Conservation (phyloP, 2,888 invertebrate genomes). For the Hirtodrosophila trivittata region DNA sequence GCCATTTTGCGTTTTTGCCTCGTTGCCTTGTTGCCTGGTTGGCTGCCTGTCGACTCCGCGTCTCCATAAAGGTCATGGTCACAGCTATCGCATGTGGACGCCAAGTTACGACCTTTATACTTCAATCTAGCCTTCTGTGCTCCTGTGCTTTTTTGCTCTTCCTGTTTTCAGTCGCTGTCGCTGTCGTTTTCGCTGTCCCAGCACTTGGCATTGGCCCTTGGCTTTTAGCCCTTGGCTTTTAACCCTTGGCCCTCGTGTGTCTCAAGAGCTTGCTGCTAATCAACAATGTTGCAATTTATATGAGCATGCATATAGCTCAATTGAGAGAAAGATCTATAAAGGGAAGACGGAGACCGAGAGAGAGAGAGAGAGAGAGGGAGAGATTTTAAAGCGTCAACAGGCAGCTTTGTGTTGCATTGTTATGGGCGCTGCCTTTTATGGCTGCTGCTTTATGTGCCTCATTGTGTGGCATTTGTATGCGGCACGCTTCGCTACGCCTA, state of each 20-base stretch:
- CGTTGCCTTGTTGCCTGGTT: slow-evolving; percentile 35
- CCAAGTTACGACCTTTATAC: slow-evolving; percentile 24
- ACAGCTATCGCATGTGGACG: slow-evolving; percentile 23
- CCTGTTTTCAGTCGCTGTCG: background rate
- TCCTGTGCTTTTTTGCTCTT: too few relatives aligned
- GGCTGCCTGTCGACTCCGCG: slow-evolving; percentile 70
- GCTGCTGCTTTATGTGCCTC: slow-evolving; percentile 25
- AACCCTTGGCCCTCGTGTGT: background rate
- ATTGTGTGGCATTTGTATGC: slow-evolving; percentile 60
- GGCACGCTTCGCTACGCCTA: slow-evolving; percentile 14
- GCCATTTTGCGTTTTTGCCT: slow-evolving; percentile 18
- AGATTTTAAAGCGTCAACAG: slow-evolving; percentile 23
- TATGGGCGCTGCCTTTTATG: slow-evolving; percentile 36
- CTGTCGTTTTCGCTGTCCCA: background rate
- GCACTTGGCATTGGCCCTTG: slow-evolving; percentile 18
- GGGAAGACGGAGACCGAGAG: background rate
- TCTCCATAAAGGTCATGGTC: slow-evolving; percentile 71
- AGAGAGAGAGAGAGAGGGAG: background rate
- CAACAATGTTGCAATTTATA: slow-evolving; percentile 41
- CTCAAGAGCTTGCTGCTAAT: slow-evolving; percentile 3
- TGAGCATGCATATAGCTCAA: background rate
- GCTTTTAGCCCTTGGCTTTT: background rate
- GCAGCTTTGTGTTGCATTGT: slow-evolving; percentile 13
- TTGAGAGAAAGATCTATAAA: background rate
- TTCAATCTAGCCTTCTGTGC: too few relatives aligned